Evolutionary conservation across 2,113 vertebrate species (phyloP).

Genomic region (Antechinus stuartii): DNA sequence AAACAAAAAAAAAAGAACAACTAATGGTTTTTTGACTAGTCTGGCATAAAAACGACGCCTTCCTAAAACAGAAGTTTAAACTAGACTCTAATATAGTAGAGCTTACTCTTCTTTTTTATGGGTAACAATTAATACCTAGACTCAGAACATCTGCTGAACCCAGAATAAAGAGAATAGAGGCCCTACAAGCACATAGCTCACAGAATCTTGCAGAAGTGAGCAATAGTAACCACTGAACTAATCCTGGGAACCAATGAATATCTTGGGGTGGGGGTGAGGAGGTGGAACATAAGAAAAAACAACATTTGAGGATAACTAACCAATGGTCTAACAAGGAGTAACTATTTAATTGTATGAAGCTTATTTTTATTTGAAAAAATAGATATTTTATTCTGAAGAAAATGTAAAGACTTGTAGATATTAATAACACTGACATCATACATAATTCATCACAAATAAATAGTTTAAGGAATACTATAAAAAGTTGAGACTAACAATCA

Average conservation of each 20-base stretch:
- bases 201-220: no score
- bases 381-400: not conserved
- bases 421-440: constrained; percentile 44
- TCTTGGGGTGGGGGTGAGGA: no score
- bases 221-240: no score
- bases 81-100: not conserved
- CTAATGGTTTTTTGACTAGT: no score
- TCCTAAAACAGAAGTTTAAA: not conserved
- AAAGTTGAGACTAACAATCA: constrained; percentile 33
- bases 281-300: not conserved
- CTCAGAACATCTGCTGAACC: not conserved
- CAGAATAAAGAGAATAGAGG: not conserved
- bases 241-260: no score
- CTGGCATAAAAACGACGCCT: not conserved
- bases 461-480: constrained; percentile 6
- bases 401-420: constrained; percentile 1
- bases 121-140: not conserved
- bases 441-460: constrained; percentile 14
- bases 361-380: not conserved
- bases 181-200: not conserved
- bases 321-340: not conserved
- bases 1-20: not conserved
- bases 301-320: not conserved
- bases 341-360: not conserved
- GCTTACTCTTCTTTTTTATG: not conserved